A percentile compares a stretch with the other conserved stretches of the same genome.
phyloP scores from a whole-genome alignment of 2,113 vertebrate genomes.

The Myanophis thanlyinensis region DNA sequence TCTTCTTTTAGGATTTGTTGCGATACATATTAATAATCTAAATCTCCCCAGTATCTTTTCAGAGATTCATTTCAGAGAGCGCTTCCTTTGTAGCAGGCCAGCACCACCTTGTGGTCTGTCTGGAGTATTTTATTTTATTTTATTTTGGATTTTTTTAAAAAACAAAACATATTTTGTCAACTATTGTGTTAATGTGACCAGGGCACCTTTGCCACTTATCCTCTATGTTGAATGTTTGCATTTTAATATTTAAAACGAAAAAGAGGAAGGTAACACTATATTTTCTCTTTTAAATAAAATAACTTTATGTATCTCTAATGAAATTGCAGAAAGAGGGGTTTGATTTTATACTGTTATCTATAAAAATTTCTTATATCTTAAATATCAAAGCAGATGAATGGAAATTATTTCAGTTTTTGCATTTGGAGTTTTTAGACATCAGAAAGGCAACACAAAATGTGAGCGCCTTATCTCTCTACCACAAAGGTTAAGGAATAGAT shows the following conservation, averaged over 20 bases:
- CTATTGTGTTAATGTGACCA: neutral
- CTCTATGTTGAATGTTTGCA: neutral
- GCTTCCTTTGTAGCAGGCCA: neutral
- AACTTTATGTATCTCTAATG: neutral
- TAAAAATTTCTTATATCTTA: neutral
- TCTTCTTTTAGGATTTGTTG: neutral
- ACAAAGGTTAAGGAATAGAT: neutral
- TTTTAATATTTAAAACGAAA: neutral
- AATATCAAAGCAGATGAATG: neutral
- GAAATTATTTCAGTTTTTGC: neutral
- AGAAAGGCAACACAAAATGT: neutral
- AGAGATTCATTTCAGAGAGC: neutral
- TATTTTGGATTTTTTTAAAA: neutral
- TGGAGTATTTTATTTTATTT: neutral
- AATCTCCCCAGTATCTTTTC: neutral
- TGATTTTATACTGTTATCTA: neutral
- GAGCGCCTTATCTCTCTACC: neutral
- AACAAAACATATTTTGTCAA: neutral
- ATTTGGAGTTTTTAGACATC: neutral
- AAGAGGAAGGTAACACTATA: neutral
- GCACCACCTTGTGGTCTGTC: neutral
- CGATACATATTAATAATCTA: neutral
- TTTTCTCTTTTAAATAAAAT: neutral
- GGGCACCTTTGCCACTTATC: neutral
- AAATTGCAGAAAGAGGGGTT: neutral